Conservation (phyloP, 2,888 invertebrate species). For the Tetropium fuscum region DNA sequence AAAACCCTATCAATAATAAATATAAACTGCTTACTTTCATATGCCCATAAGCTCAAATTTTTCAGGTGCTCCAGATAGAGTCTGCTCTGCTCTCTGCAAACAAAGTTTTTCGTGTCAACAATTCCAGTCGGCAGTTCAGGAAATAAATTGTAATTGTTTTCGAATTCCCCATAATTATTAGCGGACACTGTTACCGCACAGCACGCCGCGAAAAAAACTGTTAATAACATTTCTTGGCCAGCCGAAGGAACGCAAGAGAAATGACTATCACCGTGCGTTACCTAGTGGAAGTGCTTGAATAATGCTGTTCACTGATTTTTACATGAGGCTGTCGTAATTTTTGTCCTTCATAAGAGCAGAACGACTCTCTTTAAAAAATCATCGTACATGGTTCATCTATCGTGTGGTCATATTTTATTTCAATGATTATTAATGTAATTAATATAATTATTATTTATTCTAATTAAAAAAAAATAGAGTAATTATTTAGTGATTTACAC, state of each 20-base stretch:
- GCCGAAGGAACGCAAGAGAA: constrained; percentile 36
- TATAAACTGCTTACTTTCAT: constrained; percentile 67
- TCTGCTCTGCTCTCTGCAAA: constrained; percentile 54
- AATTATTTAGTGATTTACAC: too few species aligned
- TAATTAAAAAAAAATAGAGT: too few species aligned
- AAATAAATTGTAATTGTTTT: constrained; percentile 45
- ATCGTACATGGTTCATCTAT: constrained; percentile 7
- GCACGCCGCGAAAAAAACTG: constrained; percentile 35
- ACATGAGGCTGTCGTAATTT: constrained; percentile 29
- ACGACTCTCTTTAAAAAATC: constrained; percentile 22
- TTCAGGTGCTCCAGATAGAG: constrained; percentile 60
- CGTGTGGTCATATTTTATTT: too few species aligned
- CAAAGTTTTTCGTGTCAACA: constrained; percentile 47
- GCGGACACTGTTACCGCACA: constrained; percentile 31
- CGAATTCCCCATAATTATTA: constrained; percentile 6
- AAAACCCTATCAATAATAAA: too few species aligned
- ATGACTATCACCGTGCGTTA: constrained; percentile 42
- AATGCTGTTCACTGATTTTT: constrained; percentile 34
- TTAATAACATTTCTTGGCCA: constrained; percentile 35
- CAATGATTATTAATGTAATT: too few species aligned
- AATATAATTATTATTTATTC: too few species aligned
- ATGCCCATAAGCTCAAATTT: constrained; percentile 71
- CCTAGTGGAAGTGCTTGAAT: constrained; percentile 41
- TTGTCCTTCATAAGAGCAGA: constrained; percentile 38
- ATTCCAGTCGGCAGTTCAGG: constrained; percentile 52